phyloP scores from a whole-genome alignment of 2,113 vertebrate genomes.

The Xenus cinereus region DNA sequence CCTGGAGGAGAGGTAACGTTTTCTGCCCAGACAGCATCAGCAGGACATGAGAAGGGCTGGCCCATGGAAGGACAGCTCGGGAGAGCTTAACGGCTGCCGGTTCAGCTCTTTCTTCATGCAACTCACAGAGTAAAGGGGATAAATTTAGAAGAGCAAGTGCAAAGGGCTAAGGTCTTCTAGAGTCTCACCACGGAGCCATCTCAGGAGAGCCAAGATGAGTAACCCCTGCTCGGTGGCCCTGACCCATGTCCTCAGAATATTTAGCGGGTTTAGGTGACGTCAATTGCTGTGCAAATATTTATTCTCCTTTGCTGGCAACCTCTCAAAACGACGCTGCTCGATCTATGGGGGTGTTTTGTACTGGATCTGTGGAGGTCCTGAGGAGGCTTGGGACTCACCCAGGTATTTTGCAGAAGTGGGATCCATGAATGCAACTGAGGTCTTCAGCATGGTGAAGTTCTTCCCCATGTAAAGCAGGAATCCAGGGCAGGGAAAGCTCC shows the following conservation, averaged over 20 bases:
- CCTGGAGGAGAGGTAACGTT: not conserved
- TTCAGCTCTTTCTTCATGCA: not conserved
- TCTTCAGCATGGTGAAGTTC: constrained; percentile 42
- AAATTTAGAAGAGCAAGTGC: not conserved
- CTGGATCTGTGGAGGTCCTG: not conserved
- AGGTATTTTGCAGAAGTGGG: constrained; percentile 33
- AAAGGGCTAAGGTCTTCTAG: not conserved
- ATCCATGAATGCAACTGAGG: constrained; percentile 14
- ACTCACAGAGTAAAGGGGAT: not conserved
- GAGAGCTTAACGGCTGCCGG: not conserved
- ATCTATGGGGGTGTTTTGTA: not conserved
- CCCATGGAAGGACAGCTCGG: not conserved
- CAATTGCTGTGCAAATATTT: not conserved
- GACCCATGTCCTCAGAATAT: not conserved
- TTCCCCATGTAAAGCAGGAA: not conserved
- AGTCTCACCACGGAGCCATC: not conserved
- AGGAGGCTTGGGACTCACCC: not conserved
- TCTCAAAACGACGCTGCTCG: not conserved
- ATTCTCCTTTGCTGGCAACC: not conserved
- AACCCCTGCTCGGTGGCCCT: not conserved
- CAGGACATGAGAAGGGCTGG: not conserved
- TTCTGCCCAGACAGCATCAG: not conserved
- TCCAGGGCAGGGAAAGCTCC: not conserved
- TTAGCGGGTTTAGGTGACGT: not conserved
- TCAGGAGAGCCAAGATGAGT: not conserved